Base-by-base conservation (phyloP, 2,113 vertebrate species). In the Neotragus pygmaeus region DNA sequence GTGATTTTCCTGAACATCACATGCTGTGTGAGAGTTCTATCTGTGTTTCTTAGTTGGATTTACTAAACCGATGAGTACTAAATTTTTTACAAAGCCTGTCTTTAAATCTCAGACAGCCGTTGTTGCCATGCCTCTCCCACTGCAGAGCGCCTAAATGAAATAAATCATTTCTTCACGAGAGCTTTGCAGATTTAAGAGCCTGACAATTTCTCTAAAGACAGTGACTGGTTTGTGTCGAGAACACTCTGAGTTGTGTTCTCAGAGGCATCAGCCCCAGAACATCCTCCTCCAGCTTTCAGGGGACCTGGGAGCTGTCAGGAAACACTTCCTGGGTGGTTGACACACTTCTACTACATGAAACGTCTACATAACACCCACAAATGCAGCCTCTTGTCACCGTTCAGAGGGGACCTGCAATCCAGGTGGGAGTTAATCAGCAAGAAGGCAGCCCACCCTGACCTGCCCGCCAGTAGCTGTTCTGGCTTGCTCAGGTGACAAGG, bases 311-410 rank as follows among this genome's bases (percentile, higher is more conserved):
- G 96, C 98, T 96, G 91, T 97, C 94, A 84, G 98, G 97, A 98
- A 95, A 96, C 96, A 95, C 97, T 96, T 96, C 57, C 64, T 96
- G 97, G 97, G 97, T 96, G 97, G 96, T 94, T 98, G 97, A 96
- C 96, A 94, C 93, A 96, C 97, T 97, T 97, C 93, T 96, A 95
- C 91, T 97, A 95, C 95, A 77, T 98, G 96, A 96, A 95, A 91
- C 92, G 97, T 96, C 95, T 87, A 73, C 88, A 95, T 97, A 64
- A 5, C 88, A 73, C 94, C 93, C 96, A 90, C 88, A 86, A 82
- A 93, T 94, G 96, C 96, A 97, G 91, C 97, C 98, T 92, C 98
- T 91, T 88, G 96, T 96, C 97, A 53, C 84, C 39, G 58, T 93
- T 96, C 98, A 97, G 60, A 95, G 97, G 96, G 95, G 94, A 92